Conservation (phyloP, 1,140 invertebrate genomes). For the Diorhabda elongata region DNA sequence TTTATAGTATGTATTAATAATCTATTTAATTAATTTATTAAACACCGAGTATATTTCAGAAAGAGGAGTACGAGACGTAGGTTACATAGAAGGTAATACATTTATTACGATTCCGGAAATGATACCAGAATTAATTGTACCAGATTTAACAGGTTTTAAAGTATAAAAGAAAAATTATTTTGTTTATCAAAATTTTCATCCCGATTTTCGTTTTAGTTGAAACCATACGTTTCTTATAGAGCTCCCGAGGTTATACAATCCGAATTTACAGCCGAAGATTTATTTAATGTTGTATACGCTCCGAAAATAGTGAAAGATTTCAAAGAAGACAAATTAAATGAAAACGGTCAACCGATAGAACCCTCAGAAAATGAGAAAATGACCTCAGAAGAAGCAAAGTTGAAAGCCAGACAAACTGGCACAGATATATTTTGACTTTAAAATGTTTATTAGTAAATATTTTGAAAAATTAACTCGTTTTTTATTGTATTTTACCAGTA, state of each 20-base stretch:
- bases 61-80: constrained; percentile 62
- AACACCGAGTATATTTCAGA: constrained; percentile 46
- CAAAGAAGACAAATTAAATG: constrained; percentile 64
- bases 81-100: constrained; percentile 53
- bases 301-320: constrained; percentile 77
- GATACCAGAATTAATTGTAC: constrained; percentile 89
- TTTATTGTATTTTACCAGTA: no score
- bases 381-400: constrained; percentile 65
- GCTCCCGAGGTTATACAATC: constrained; percentile 67
- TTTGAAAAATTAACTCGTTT: neutral
- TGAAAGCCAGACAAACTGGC: constrained; percentile 66
- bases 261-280: constrained; percentile 77
- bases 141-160: constrained; percentile 72
- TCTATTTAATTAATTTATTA: constrained; percentile 8
- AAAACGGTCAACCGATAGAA: constrained; percentile 62
- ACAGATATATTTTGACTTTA: constrained; percentile 66
- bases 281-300: constrained; percentile 81
- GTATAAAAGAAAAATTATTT: constrained; percentile 40
- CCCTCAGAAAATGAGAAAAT: constrained; percentile 70
- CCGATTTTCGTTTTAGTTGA: constrained; percentile 59
- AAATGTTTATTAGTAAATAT: neutral
- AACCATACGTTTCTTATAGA: constrained; percentile 91
- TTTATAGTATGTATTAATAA: constrained; percentile 54
- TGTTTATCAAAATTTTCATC: neutral
- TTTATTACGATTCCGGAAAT: constrained; percentile 77